Conservation (phyloP, 2,888 invertebrate species). For the Mycogona germanica region DNA sequence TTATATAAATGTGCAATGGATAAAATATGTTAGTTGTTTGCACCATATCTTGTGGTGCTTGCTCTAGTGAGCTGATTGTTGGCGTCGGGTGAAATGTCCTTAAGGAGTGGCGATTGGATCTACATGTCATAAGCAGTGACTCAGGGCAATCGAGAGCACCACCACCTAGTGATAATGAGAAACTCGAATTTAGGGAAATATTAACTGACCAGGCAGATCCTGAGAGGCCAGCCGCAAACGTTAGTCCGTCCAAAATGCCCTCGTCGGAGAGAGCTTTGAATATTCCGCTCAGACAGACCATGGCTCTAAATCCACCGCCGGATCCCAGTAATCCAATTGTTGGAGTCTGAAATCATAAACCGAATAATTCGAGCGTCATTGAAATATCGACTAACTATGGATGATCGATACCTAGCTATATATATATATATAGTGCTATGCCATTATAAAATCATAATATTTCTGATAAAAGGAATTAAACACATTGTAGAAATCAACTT, state of each 20-base stretch:
- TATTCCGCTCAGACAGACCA: constrained; percentile 36
- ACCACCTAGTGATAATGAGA: neutral
- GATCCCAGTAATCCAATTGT: constrained; percentile 37
- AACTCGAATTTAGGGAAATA: neutral
- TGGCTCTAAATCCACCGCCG: constrained; percentile 39
- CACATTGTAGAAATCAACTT: neutral
- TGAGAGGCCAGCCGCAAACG: constrained; percentile 36
- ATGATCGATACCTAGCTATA: too few species aligned
- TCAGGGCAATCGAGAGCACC: neutral
- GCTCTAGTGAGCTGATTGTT: too few species aligned
- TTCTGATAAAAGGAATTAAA: too few species aligned
- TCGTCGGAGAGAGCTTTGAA: constrained; percentile 34
- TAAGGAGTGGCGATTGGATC: too few species aligned
- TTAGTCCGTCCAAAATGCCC: constrained; percentile 34
- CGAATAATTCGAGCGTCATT: neutral
- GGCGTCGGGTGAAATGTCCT: too few species aligned
- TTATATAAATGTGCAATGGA: too few species aligned
- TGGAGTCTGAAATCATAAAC: constrained; percentile 31
- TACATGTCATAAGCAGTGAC: too few species aligned
- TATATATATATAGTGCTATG: too few species aligned
- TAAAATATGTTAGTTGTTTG: too few species aligned
- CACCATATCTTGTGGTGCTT: too few species aligned
- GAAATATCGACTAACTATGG: too few species aligned
- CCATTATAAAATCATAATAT: too few species aligned
- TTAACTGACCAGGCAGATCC: constrained; percentile 37